Percentiles rank a stretch among this genome's conserved stretches.
Conservation (phyloP, 1,140 invertebrate genomes). For the Aphis gossypii region DNA sequence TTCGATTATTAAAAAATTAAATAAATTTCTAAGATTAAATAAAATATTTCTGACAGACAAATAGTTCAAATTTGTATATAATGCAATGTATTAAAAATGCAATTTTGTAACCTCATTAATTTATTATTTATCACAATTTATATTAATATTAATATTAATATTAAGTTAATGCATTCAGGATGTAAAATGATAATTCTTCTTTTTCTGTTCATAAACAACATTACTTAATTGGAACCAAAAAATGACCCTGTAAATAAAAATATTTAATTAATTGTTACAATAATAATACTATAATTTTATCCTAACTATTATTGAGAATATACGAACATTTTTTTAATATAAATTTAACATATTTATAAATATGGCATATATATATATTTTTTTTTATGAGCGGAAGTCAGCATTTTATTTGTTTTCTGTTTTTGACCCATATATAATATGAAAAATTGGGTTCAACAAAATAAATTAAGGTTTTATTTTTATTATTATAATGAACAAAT, state of each 20-base stretch:
- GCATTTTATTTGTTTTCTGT: not conserved
- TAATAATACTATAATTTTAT: not conserved
- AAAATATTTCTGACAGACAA: constrained; percentile 35
- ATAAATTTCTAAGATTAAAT: constrained; percentile 5
- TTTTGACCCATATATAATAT: not conserved
- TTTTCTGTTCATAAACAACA: not conserved
- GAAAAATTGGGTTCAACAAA: not conserved
- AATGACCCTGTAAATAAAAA: constrained; percentile 41
- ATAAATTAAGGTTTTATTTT: not conserved
- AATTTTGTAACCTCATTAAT: not conserved
- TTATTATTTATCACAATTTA: constrained; percentile 16
- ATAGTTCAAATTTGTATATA: constrained; percentile 59
- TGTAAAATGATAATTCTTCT: not conserved
- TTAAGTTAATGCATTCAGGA: not conserved
- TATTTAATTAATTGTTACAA: not conserved
- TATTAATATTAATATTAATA: constrained; percentile 16
- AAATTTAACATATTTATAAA: too few species aligned
- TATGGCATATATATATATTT: too few species aligned
- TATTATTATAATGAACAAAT: not conserved
- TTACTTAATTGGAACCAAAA: not conserved
- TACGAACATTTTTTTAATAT: not conserved
- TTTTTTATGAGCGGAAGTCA: not conserved
- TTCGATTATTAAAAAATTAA: constrained; percentile 10
- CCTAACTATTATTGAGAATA: not conserved
- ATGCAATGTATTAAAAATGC: constrained; percentile 61